Evolutionary conservation across 2,113 vertebrate genomes (phyloP), one percentile per base, ranked within the genome.

Genomic region (Halcyon malimbica): DNA sequence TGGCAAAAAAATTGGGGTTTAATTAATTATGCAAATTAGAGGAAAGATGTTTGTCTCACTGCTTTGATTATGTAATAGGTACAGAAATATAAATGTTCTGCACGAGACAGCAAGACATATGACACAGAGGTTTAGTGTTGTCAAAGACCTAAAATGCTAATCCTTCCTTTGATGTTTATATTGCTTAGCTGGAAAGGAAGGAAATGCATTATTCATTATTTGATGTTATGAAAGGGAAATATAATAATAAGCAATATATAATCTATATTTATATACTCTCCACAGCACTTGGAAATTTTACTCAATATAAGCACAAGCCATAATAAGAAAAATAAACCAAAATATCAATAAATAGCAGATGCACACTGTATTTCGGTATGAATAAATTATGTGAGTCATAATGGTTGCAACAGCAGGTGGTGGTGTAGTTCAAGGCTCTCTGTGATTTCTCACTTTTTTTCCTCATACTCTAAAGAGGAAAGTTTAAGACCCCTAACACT

Each of bases 91-190:
- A 70, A 87, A 80, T 91, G 64, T 78, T 59, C 74, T 76, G 69
- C 83, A 59, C 17, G 57, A 85, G 92, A 81, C 81, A 94, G 83
- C 75, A 93, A 91, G 87, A 87, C 39, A 23, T 79, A 82, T 85
- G 89, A 95, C 96, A 94, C 65, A 89, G 91, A 79, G 84, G 83
- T 94, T 95, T 94, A 94, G 77, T 70, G 59, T 70, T 90, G 89
- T 91, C 89, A 80, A 84, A 91, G 86, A 89, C 44, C 86, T 92
- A 78, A 87, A 95, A 87, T 89, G 57, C 70, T 97, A 91, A 96
- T 95, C 83, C 67, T 89, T 89, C 69, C 90, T 97, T 95, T 96
- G 91, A 94, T 94, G 96, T 93, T 94, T 91, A 85, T 94, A 91
- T 91, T 92, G 70, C 93, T 93, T 89, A 89, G 83, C 91, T 89